Base-by-base conservation (phyloP, 2,113 vertebrate species). In the Malurus elegans region DNA sequence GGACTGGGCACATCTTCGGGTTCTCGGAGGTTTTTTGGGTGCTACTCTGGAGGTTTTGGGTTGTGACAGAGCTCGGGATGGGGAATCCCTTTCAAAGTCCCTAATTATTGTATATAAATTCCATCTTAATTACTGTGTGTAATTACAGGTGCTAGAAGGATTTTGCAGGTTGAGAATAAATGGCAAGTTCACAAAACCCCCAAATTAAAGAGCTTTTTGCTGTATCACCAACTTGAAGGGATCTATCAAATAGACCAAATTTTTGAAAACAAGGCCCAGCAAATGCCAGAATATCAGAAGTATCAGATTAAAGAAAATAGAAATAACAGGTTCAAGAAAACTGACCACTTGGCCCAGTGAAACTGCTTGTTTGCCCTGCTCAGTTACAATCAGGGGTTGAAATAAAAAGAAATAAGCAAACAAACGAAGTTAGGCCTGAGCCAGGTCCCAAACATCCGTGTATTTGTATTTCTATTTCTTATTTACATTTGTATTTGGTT, bases 1-100 rank as follows among this genome's bases (percentile, higher is more conserved):
- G 31, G 10, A 1, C 20, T 51, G 25, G 42, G 44, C 18, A 8
- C 2, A 0, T 0, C 42, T 61, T 42, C 2, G 18, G 18, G 60
- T 25, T 56, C 20, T 8, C 19, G 61, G 47, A 36, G 42, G 20
- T 17, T 87, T 87, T 79, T 61, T 40, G 42, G 76, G 71, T 57
- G 40, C 23, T 47, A 34, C 58, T 38, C 0, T 50, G 79, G 42
- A 64, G 44, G 47, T 17, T 29, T 20, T 10, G 4, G 75, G 10
- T 6, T 53, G 17, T 17, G 28, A 28, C 31, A 5, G 44, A 91
- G 45, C 51, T 72, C 45, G 29, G 10, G 28, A 16, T 61, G 31
- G 76, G 58, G 1, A 58, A 24, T 42, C 58, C 32, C 51, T 40
- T 79, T 36, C 53, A 31, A 86, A 69, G 26, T 66, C 38, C 17